Base-by-base conservation (phyloP, 2,888 invertebrate species). In the Drosophila leonis region DNA sequence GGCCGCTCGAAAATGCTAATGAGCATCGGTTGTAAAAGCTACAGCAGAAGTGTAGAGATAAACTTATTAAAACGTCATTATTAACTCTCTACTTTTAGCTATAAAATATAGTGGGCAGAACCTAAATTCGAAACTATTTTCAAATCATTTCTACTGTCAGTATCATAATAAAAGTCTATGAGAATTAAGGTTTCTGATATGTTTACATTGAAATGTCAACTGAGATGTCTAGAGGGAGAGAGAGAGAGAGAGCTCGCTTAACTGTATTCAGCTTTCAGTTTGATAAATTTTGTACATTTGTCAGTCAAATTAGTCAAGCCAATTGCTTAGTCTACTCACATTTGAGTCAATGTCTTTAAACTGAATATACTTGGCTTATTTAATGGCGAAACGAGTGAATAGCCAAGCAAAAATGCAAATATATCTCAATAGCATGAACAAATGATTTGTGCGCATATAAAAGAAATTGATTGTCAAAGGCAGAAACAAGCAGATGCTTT, bases 1-100 rank as follows among this genome's bases (percentile, higher is more conserved):
- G 65, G 37, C 24, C 46, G 52, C 27, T 20, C n/a, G 46, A 39
- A 44, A 44, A 55, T 62, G n/a, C 12, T 61, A 49, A 65, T 51
- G 49, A 60, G 37, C 60, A 20, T 15, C 8, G 29, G 20, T 42
- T n/a, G 20, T 51, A 31, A 41, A 18, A n/a, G 13, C 24, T 39
- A 13, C n/a, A 20, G 15, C 15, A 37, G 4, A 41, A 7, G 31
- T 18, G 31, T 49, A 31, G 18, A 51, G 18, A n/a, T 29, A 24
- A 42, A 49, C 20, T 35, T 15, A 29, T 41, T 60, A 46, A 24
- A 46, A 64, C n/a, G 12, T 24, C n/a, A 48, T 60, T 15, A 64
- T 49, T 12, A 18, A 49, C 31, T 33, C 31, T 49, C 49, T 33
- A 33, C 18, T 31, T 49, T 49, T 31, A 44, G 24, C 13, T 44